These are phyloP conservation scores for Pocillopora meandrina DNA, from an alignment of 92 coral and sea anemone species.

Conservation along the genomic window DNA sequence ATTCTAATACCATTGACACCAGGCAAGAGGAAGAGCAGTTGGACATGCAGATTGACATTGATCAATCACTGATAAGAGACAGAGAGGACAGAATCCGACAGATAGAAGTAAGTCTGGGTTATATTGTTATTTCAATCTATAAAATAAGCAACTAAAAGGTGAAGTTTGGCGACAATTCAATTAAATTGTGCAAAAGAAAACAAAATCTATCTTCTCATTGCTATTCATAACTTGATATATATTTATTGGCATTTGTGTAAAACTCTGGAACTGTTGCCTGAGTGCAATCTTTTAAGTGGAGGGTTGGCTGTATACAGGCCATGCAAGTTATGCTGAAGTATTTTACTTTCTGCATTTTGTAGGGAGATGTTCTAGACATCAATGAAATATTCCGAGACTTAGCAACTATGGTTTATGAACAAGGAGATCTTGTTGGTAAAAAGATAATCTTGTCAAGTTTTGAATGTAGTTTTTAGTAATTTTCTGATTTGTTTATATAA, in stretches of 20 bases:
- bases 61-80: conserved; percentile 81
- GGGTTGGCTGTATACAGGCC: too few relatives aligned
- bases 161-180: not conserved
- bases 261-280: not conserved
- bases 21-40: conserved; percentile 84
- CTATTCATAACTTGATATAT: not conserved
- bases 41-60: conserved; percentile 78
- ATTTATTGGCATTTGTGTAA: not conserved
- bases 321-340: too few relatives aligned
- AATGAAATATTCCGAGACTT: conserved; percentile 96
- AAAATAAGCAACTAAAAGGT: not conserved
- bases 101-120: conserved; percentile 69
- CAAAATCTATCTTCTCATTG: too few relatives aligned
- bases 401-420: conserved; percentile 96
- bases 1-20: not conserved
- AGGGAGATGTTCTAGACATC: conserved; percentile 93
- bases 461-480: not conserved
- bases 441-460: not conserved
- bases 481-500: not conserved
- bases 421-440: conserved; percentile 91
- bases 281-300: too few relatives aligned
- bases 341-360: not conserved
- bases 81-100: conserved; percentile 87
- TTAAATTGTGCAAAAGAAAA: not conserved
- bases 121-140: too few relatives aligned